Base-by-base conservation (phyloP, 2,113 vertebrate genomes). In the Xenus cinereus region DNA sequence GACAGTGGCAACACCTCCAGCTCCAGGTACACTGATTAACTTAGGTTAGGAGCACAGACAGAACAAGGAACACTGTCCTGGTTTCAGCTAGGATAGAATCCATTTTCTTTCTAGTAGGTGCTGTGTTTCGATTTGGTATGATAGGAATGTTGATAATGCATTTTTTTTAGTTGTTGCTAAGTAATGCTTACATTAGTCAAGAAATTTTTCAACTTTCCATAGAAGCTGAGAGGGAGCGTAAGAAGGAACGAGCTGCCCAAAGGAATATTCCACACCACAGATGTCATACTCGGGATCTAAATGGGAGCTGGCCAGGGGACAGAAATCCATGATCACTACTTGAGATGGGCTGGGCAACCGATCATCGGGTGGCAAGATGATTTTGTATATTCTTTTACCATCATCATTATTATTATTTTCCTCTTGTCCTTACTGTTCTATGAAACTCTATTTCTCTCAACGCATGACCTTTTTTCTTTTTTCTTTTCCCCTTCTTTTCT, bases 41-140 rank as follows among this genome's bases (percentile, higher is more conserved):
- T 23, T 8, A n/a, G 17, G 4, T 33, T 51, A 56, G 26, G 17
- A 68, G 53, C 0, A 0, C 14, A 13, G 0, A 0, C 12, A 45
- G 43, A 63, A 69, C 63, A 39, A 56, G 53, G 26, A 82, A 48
- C 43, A 30, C 27, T 41, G 62, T 30, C 37, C 37, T 63, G 12
- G 62, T 41, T 41, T 64, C 37, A 64, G 27, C 27, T 30, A 37
- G 37, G 37, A 64, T 7, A 41, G 37, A 64, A 41, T 41, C 21
- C 12, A 20, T 41, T 41, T 63, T 64, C 27, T 14, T 41, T 30
- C 37, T 30, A 41, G 62, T 21, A 28, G 62, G 37, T 10, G 27
- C 37, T 41, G 27, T 41, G 62, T 64, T 64, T 64, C 21, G 37
- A 41, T 30, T 64, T 41, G 37, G 37, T 41, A 41, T 30, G 18